Evolutionary conservation across 2,888 invertebrate genomes (phyloP).

Genomic region (Dasypolia templi): DNA sequence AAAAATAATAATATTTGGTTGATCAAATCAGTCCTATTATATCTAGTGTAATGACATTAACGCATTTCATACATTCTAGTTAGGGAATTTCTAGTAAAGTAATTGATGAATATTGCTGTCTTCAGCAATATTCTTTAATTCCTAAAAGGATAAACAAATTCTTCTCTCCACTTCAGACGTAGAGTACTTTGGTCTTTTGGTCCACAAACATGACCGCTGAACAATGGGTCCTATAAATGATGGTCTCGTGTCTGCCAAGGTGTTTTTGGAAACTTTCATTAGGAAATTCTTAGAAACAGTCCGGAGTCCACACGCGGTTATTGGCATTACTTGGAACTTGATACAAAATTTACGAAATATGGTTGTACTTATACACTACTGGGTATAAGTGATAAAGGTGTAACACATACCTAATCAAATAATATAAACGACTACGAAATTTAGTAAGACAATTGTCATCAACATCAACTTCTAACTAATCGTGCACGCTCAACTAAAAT

Average conservation of each 20-base stretch:
- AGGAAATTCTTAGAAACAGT: neutral
- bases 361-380: neutral
- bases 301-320: neutral
- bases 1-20: neutral
- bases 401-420: neutral
- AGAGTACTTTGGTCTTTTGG: neutral
- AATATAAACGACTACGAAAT: neutral
- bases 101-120: neutral
- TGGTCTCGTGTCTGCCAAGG: neutral
- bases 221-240: neutral
- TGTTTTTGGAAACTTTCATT: neutral
- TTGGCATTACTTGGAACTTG: neutral
- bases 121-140: too few relatives aligned
- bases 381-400: neutral
- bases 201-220: neutral
- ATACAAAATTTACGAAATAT: neutral
- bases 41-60: neutral
- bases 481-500: conserved; percentile 17
- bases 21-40: neutral
- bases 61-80: neutral
- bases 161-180: neutral
- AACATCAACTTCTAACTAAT: neutral
- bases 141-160: neutral
- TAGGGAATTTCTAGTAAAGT: neutral
- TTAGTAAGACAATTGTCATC: neutral